A percentile compares a stretch with the other conserved stretches of the same genome.
phyloP scores from a whole-genome alignment of 2,113 vertebrate species.

The Odobenus rosmarus region DNA sequence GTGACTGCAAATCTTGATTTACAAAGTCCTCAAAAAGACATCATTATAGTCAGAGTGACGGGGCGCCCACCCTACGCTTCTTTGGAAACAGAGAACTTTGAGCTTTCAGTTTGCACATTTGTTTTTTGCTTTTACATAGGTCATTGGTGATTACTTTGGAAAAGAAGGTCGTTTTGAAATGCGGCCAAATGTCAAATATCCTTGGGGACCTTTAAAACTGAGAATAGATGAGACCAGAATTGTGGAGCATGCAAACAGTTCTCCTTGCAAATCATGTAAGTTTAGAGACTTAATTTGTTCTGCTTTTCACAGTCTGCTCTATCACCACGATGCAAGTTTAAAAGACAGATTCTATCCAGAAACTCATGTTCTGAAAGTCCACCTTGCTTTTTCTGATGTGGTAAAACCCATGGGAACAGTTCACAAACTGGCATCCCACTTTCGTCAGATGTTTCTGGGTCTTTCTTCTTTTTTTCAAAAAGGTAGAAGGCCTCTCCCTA shows the following conservation, averaged over 20 bases:
- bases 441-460: background rate
- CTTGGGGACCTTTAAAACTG: constrained; percentile 85
- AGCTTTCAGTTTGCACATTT: background rate
- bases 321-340: background rate
- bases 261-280: constrained; percentile 95
- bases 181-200: constrained; percentile 90
- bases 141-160: constrained; percentile 95
- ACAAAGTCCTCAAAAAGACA: background rate
- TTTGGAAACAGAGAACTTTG: background rate
- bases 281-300: constrained; percentile 76
- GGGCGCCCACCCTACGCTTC: background rate
- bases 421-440: background rate
- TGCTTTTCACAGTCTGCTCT: background rate
- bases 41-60: rapidly evolving
- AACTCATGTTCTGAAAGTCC: background rate
- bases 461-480: background rate
- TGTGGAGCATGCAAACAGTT: constrained; percentile 83
- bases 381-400: background rate
- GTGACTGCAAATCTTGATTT: background rate
- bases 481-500: background rate
- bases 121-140: constrained; percentile 82
- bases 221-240: constrained; percentile 83
- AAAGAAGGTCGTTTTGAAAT: constrained; percentile 92
- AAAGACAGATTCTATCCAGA: background rate
- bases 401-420: background rate